These are phyloP conservation scores for Caloenas nicobarica DNA, from an alignment of 2,113 vertebrate species.

Conservation along the genomic window DNA sequence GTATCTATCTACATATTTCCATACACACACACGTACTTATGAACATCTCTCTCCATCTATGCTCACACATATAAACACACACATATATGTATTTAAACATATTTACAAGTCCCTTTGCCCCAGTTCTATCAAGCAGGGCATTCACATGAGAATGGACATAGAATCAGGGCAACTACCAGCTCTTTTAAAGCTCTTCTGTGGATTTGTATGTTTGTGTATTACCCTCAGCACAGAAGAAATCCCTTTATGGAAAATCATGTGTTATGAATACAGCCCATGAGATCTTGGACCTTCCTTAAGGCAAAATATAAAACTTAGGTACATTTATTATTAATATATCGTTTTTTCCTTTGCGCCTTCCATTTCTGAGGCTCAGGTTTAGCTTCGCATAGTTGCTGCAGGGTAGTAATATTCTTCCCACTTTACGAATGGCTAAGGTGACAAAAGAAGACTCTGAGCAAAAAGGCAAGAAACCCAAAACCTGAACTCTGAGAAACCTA, in stretches of 20 bases:
- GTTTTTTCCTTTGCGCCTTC: not conserved
- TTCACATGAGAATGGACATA: not conserved
- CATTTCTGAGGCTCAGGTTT: not conserved
- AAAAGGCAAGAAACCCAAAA: not conserved
- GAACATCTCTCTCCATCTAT: not conserved
- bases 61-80: not conserved
- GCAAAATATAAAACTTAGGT: not conserved
- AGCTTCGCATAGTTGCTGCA: not conserved
- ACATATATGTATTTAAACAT: not conserved
- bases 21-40: not conserved
- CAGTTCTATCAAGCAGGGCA: not conserved
- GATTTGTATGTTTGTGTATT: not conserved
- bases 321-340: not conserved
- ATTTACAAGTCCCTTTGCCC: not conserved
- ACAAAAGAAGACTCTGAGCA: not conserved
- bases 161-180: not conserved
- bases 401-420: not conserved
- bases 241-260: not conserved
- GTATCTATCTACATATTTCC: not conserved
- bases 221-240: not conserved
- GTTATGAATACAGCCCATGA: not conserved
- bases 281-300: not conserved
- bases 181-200: not conserved
- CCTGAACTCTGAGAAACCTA: not conserved
- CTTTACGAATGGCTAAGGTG: not conserved